Evolutionary conservation across 2,888 invertebrate genomes (phyloP).

Genomic region (Crepidodera aurea): DNA sequence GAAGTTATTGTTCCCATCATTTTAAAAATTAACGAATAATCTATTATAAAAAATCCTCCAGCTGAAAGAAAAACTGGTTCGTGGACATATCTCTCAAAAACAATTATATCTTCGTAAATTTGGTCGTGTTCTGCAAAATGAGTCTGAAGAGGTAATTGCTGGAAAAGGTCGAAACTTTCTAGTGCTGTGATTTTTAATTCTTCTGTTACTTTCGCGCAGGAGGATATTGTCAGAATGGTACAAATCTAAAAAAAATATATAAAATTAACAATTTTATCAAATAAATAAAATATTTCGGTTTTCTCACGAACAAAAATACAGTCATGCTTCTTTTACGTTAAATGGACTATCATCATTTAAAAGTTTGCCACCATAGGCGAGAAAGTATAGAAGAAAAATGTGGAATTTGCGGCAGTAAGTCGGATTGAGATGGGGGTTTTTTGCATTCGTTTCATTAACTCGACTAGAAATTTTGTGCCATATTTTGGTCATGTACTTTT

Average conservation of each 20-base stretch:
- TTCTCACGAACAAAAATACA: too few species aligned
- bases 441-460: too few species aligned
- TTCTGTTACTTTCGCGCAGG: slow-evolving; percentile 13
- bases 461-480: too few species aligned
- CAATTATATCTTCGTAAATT: slow-evolving; percentile 27
- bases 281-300: too few species aligned
- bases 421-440: too few species aligned
- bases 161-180: slow-evolving; percentile 27
- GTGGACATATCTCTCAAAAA: slow-evolving; percentile 24
- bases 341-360: too few species aligned
- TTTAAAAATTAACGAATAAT: slow-evolving; percentile 31
- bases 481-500: too few species aligned
- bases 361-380: too few species aligned
- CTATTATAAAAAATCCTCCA: slow-evolving; percentile 35
- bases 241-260: slow-evolving; percentile 7
- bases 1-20: slow-evolving; percentile 32
- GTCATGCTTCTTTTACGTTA: too few species aligned
- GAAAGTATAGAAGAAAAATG: too few species aligned
- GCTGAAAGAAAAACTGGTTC: slow-evolving; percentile 27
- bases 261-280: too few species aligned
- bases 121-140: slow-evolving; percentile 13
- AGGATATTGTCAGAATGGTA: slow-evolving; percentile 1
- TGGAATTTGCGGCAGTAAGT: too few species aligned
- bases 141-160: slow-evolving; percentile 20
- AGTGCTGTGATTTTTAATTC: slow-evolving; percentile 27